Evolutionary conservation across 2,888 invertebrate species (phyloP).

Genomic region (Hydrotaea diabolus): DNA sequence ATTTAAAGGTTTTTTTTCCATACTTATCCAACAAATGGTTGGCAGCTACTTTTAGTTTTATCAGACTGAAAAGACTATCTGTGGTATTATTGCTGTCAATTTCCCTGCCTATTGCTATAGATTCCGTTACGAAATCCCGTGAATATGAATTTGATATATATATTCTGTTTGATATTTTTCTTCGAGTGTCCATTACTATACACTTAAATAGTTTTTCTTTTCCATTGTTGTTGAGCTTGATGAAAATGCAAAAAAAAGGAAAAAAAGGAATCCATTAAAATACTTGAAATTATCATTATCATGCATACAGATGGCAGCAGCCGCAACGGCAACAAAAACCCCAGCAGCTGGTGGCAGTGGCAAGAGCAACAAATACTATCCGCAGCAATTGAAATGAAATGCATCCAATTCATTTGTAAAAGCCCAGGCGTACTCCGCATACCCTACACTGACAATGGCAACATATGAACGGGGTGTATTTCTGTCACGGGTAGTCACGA

Average conservation of each 20-base stretch:
- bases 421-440: background rate
- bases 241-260: background rate
- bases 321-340: background rate
- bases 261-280: constrained; percentile 62
- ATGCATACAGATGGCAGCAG: constrained; percentile 41
- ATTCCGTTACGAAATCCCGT: no score
- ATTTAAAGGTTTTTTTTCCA: no score
- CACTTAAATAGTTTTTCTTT: background rate
- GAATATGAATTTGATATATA: no score
- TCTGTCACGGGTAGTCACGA: no score
- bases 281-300: constrained; percentile 65
- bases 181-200: background rate
- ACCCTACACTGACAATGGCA: background rate
- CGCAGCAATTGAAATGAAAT: background rate
- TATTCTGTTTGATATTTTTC: no score
- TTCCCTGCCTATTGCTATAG: no score
- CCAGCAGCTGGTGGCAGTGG: background rate
- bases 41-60: no score
- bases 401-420: background rate
- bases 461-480: no score
- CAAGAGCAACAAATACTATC: background rate
- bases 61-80: no score
- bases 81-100: no score
- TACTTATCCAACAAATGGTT: no score
- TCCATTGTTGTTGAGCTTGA: background rate